Conservation (phyloP, 2,113 vertebrate species). For the Nothoprocta perdicaria region DNA sequence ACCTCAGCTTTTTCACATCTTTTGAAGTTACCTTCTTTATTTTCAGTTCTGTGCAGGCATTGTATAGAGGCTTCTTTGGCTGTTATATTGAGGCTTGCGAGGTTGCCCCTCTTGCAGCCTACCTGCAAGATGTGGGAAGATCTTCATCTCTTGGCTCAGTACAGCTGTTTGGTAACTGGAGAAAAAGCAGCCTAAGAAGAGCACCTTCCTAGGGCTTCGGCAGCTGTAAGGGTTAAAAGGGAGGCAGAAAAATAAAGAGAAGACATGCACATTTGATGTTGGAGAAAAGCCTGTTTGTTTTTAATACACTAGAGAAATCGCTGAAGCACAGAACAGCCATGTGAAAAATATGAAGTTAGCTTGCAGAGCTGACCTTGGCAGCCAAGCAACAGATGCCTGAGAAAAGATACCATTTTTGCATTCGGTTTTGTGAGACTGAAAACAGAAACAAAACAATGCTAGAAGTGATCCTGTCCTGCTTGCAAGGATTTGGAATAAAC, state of each 20-base stretch:
- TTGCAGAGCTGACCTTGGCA: conserved; percentile 61
- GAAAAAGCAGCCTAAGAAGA: fast-evolving
- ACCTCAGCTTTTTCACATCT: background rate
- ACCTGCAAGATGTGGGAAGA: background rate
- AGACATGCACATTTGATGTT: fast-evolving
- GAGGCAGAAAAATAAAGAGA: background rate
- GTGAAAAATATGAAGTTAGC: conserved; percentile 10
- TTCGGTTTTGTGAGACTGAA: background rate
- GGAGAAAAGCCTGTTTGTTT: background rate
- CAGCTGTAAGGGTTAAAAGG: background rate
- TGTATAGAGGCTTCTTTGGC: background rate
- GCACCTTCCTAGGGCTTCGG: background rate
- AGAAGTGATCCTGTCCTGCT: background rate
- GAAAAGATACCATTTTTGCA: background rate
- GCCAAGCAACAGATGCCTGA: background rate
- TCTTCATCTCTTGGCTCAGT: background rate
- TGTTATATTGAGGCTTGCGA: background rate
- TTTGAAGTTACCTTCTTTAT: background rate
- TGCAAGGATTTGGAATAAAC: background rate
- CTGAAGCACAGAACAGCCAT: background rate
- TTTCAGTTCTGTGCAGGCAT: background rate
- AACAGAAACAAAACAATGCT: background rate
- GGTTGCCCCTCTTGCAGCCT: background rate
- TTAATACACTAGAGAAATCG: conserved; percentile 19
- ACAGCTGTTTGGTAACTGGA: background rate